Conservation (phyloP, 2,113 vertebrate species). For the Psittacara wagleri region DNA sequence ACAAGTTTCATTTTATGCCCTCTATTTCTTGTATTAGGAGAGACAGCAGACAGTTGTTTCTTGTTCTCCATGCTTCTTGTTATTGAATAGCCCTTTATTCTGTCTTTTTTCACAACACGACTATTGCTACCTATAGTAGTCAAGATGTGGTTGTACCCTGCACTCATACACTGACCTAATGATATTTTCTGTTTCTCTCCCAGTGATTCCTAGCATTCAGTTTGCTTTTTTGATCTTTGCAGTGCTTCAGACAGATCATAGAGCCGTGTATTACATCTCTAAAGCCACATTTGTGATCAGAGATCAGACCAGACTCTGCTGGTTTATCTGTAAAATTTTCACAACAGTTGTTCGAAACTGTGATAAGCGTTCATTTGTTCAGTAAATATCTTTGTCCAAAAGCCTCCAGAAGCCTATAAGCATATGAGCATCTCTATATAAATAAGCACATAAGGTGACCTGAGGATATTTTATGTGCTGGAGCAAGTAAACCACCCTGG, state of each 20-base stretch:
- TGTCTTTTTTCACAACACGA: not conserved
- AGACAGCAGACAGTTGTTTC: not conserved
- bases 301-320: not conserved
- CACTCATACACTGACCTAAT: not conserved
- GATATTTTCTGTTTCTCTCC: constrained; percentile 10
- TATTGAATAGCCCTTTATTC: constrained; percentile 22
- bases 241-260: not conserved
- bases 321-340: not conserved
- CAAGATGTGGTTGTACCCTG: not conserved
- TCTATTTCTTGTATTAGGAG: constrained; percentile 19
- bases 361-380: not conserved
- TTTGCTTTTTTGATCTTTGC: constrained; percentile 24
- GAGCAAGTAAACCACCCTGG: not conserved
- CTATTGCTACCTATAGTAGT: not conserved
- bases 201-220: not conserved
- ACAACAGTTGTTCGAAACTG: not conserved
- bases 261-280: not conserved
- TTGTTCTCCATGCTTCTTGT: not conserved
- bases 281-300: not conserved
- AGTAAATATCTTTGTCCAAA: not conserved
- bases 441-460: not conserved
- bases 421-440: too few species aligned
- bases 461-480: not conserved
- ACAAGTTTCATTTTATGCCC: constrained; percentile 41
- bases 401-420: not conserved